These are phyloP conservation scores for Scartelaos histophorus DNA, from an alignment of 2,113 vertebrate genomes.

Conservation along the genomic window DNA sequence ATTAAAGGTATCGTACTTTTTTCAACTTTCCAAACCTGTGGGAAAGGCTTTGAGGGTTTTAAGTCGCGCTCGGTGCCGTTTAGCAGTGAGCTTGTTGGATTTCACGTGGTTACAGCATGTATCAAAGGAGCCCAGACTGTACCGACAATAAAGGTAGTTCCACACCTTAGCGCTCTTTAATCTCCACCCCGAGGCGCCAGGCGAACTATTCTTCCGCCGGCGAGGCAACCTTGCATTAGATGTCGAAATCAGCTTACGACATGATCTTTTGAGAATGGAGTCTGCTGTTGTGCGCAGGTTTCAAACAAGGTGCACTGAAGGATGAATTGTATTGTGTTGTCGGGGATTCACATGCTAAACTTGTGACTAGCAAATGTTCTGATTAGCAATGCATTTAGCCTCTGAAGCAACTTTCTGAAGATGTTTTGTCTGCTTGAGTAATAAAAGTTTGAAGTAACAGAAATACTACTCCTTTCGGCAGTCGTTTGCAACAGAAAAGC, in stretches of 20 bases:
- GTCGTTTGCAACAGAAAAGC: background rate
- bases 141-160: constrained; percentile 62
- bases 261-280: constrained; percentile 63
- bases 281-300: constrained; percentile 42
- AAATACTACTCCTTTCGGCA: background rate
- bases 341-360: constrained; percentile 45
- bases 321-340: constrained; percentile 50
- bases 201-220: constrained; percentile 51
- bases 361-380: constrained; percentile 27
- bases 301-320: constrained; percentile 38
- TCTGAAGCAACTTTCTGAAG: background rate
- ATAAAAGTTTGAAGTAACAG: too few species aligned
- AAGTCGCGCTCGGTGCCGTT: constrained; percentile 39
- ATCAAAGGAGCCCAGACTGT: constrained; percentile 64
- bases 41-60: constrained; percentile 39
- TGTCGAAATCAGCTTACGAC: constrained; percentile 69
- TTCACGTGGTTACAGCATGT: constrained; percentile 69
- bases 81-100: constrained; percentile 56
- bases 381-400: background rate
- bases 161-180: constrained; percentile 69
- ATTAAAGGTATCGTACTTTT: constrained; percentile 24
- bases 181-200: constrained; percentile 55
- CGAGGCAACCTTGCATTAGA: constrained; percentile 65
- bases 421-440: too few species aligned
- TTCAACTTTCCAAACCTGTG: constrained; percentile 46